phyloP scores from a whole-genome alignment of 2,113 vertebrate genomes.

The Marcusenius ussheri region DNA sequence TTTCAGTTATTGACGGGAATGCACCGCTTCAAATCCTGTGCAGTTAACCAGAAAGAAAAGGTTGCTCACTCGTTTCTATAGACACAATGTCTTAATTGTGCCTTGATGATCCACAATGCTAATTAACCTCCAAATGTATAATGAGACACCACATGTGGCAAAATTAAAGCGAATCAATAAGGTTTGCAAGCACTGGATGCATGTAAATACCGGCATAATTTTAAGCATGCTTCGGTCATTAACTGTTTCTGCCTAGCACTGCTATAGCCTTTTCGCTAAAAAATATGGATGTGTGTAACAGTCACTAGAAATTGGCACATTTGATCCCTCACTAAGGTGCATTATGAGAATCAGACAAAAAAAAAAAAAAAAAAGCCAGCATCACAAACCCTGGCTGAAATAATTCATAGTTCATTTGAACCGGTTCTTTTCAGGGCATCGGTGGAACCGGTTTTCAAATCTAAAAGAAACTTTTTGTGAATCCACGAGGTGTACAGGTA shows the following conservation, averaged over 20 bases:
- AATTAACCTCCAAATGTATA: conserved; percentile 30
- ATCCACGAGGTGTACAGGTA: background rate
- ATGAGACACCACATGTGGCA: conserved; percentile 29
- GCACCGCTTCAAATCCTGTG: conserved; percentile 3
- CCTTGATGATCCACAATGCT: conserved; percentile 26
- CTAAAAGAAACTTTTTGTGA: background rate
- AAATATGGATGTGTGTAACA: background rate
- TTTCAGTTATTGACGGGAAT: conserved; percentile 20
- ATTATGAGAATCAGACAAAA: background rate
- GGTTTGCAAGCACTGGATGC: background rate
- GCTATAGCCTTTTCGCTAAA: background rate
- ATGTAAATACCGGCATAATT: background rate
- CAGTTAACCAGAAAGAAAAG: conserved; percentile 27
- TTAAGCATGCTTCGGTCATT: background rate
- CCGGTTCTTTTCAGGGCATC: background rate
- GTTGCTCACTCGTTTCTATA: conserved; percentile 33
- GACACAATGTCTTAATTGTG: conserved; percentile 30
- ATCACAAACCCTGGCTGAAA: background rate
- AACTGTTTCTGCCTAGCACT: background rate
- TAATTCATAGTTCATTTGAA: background rate
- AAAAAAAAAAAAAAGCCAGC: background rate
- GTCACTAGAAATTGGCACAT: background rate
- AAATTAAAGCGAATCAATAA: conserved; percentile 34
- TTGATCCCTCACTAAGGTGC: background rate
- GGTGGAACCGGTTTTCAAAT: background rate